Conservation (phyloP, 2,888 invertebrate species). For the Lasioglossum malachurum region DNA sequence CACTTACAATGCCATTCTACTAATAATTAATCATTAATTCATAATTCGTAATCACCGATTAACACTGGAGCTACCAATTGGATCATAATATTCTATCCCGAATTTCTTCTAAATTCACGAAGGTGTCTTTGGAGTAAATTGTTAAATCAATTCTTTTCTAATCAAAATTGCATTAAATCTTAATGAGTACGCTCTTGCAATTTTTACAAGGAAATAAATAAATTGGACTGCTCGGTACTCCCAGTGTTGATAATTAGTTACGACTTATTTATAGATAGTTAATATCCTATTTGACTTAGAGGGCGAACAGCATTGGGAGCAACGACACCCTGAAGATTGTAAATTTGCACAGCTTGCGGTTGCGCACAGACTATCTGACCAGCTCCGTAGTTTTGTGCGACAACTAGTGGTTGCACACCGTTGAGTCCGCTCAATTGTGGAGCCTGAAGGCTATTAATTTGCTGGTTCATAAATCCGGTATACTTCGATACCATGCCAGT, state of each 20-base stretch:
- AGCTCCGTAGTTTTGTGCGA: conserved; percentile 73
- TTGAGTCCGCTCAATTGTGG: conserved; percentile 50
- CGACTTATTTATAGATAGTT: conserved; percentile 15
- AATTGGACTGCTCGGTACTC: not conserved
- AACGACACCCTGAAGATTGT: conserved; percentile 76
- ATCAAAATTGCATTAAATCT: not conserved
- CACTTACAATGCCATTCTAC: not conserved
- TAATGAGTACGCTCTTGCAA: not conserved
- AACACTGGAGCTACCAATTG: not conserved
- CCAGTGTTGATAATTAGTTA: conserved; percentile 1
- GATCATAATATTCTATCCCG: not conserved
- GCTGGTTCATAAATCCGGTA: conserved; percentile 67
- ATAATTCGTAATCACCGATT: not conserved
- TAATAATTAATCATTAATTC: not conserved
- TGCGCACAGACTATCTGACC: conserved; percentile 59
- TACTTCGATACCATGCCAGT: conserved; percentile 87
- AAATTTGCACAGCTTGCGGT: conserved; percentile 76
- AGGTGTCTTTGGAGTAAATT: not conserved
- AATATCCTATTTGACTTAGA: conserved; percentile 75
- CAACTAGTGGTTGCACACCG: conserved; percentile 62
- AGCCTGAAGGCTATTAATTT: conserved; percentile 29
- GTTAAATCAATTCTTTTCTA: not conserved
- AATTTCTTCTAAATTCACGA: not conserved
- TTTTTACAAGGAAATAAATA: not conserved
- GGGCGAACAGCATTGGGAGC: conserved; percentile 76